Conservation (phyloP, 1,140 invertebrate genomes). For the Panonychus citri region DNA sequence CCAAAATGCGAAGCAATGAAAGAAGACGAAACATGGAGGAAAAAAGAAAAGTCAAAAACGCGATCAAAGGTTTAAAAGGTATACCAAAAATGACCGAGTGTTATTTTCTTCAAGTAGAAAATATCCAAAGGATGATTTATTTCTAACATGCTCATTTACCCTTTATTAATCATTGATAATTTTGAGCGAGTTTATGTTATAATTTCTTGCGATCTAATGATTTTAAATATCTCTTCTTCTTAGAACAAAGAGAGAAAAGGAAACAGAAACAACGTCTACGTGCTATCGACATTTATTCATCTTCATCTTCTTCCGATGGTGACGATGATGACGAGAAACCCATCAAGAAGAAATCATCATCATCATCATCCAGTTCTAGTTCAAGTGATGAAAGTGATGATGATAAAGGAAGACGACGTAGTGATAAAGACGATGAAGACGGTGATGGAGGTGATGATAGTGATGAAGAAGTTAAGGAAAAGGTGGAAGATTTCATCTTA, state of each 20-base stretch:
- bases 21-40: conserved; percentile 75
- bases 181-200: too few relatives aligned
- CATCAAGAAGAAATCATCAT: conserved; percentile 6
- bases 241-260: conserved; percentile 44
- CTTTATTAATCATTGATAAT: too few relatives aligned
- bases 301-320: conserved; percentile 30
- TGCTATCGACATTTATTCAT: conserved; percentile 83
- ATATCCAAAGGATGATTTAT: too few relatives aligned
- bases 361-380: conserved; percentile 11
- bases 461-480: conserved; percentile 18
- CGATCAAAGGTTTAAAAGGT: conserved; percentile 70
- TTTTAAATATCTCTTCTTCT: not conserved
- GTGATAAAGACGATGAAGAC: conserved; percentile 16
- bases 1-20: conserved; percentile 59
- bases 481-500: conserved; percentile 30
- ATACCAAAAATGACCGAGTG: too few relatives aligned
- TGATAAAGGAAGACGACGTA: conserved; percentile 17
- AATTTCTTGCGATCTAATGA: too few relatives aligned
- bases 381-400: conserved; percentile 12
- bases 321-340: conserved; percentile 21
- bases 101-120: too few relatives aligned
- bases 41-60: conserved; percentile 43
- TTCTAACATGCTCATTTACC: too few relatives aligned
- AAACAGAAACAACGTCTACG: conserved; percentile 40
- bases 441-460: not conserved